Conservation (phyloP, 2,888 invertebrate genomes). For the Capitulum mitella region DNA sequence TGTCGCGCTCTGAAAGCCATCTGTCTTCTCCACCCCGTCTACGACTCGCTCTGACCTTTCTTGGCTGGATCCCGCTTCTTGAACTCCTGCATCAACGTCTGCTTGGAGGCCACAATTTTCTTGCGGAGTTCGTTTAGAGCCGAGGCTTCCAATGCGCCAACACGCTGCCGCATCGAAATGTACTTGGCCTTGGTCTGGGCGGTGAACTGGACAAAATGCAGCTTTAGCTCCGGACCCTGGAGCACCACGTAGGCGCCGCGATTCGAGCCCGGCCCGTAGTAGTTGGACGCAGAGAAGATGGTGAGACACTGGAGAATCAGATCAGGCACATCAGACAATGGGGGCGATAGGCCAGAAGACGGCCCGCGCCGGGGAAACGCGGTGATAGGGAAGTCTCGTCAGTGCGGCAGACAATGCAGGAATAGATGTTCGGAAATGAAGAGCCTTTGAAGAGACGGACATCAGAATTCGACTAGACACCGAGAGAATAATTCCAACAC, state of each 20-base stretch:
- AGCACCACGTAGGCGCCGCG: conserved; percentile 86
- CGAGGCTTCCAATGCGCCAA: conserved; percentile 77
- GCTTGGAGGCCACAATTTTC: conserved; percentile 52
- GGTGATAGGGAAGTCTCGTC: no score
- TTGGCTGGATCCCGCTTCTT: background rate
- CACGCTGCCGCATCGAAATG: conserved; percentile 66
- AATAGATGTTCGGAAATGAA: no score
- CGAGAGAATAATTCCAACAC: no score
- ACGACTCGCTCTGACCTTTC: background rate
- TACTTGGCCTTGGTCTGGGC: conserved; percentile 64
- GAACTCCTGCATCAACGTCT: background rate
- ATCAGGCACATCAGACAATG: no score
- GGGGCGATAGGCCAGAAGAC: no score
- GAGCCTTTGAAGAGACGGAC: no score
- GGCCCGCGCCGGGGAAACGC: no score
- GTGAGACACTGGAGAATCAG: conserved; percentile 65
- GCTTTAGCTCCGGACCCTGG: conserved; percentile 63
- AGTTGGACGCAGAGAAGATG: conserved; percentile 94
- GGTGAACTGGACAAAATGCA: conserved; percentile 82
- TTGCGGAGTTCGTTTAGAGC: conserved; percentile 75
- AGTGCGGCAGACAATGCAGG: no score
- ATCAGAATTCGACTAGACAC: no score
- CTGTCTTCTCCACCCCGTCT: no score
- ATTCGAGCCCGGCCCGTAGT: conserved; percentile 88
- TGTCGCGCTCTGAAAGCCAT: no score